Conservation (phyloP, 2,113 vertebrate genomes). For the Crocuta crocuta region DNA sequence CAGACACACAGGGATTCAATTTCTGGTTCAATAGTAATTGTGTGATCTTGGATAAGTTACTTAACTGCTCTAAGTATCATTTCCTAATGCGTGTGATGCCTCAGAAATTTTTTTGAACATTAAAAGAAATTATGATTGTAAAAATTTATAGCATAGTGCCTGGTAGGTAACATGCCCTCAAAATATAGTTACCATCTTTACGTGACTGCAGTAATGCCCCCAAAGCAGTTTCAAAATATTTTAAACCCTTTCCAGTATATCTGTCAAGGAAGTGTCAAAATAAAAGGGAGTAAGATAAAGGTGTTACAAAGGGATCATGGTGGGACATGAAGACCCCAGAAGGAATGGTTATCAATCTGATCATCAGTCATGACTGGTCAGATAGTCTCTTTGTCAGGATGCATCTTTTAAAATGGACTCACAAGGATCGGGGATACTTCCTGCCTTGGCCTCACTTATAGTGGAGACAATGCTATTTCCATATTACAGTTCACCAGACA, state of each 20-base stretch:
- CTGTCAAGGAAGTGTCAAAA: neutral
- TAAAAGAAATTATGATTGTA: neutral
- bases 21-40: neutral
- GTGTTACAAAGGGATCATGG: neutral
- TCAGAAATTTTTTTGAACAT: neutral
- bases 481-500: neutral
- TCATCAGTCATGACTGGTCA: neutral
- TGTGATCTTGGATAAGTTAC: neutral
- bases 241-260: neutral
- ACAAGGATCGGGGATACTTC: neutral
- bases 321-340: neutral
- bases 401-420: neutral
- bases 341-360: neutral
- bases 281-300: neutral
- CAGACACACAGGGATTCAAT: neutral
- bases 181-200: neutral
- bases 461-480: neutral
- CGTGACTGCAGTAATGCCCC: neutral
- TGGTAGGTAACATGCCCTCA: neutral
- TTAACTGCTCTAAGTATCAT: neutral
- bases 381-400: neutral
- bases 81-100: neutral
- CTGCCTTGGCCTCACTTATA: neutral
- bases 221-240: neutral
- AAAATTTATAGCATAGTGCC: neutral